phyloP scores from a whole-genome alignment of 2,797 vertebrate species.

The Poeciliopsis paucimaculata region DNA sequence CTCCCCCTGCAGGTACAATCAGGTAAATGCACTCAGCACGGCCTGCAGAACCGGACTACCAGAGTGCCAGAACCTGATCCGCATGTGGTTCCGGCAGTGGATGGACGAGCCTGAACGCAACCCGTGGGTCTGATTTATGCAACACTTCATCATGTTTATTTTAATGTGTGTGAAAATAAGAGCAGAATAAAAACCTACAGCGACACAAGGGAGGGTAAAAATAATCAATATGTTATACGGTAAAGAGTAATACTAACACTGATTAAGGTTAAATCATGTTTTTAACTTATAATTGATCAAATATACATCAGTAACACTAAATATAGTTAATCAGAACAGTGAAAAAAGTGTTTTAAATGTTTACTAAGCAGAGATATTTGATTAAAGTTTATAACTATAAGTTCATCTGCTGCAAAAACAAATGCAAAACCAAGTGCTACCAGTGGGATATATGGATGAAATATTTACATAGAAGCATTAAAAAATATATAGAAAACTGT shows the following conservation, averaged over 20 bases:
- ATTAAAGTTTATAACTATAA: too few relatives aligned
- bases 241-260: background rate
- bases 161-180: background rate
- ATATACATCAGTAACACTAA: too few relatives aligned
- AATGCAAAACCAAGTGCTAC: too few relatives aligned
- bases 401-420: background rate
- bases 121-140: slow-evolving; percentile 68
- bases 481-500: too few relatives aligned
- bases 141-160: background rate
- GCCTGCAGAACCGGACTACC: slow-evolving; percentile 81
- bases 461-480: too few relatives aligned
- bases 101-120: background rate
- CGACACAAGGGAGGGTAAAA: background rate
- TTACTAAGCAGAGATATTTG: too few relatives aligned
- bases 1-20: slow-evolving; percentile 82
- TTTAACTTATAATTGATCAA: too few relatives aligned
- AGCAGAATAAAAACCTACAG: background rate
- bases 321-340: too few relatives aligned
- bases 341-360: too few relatives aligned
- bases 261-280: background rate
- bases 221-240: background rate
- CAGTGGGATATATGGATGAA: too few relatives aligned
- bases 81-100: slow-evolving; percentile 68
- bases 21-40: slow-evolving; percentile 83
- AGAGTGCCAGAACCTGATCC: slow-evolving; percentile 72